Base-by-base conservation (phyloP, 2,113 vertebrate genomes). In the Forbesichthys agassizii region DNA sequence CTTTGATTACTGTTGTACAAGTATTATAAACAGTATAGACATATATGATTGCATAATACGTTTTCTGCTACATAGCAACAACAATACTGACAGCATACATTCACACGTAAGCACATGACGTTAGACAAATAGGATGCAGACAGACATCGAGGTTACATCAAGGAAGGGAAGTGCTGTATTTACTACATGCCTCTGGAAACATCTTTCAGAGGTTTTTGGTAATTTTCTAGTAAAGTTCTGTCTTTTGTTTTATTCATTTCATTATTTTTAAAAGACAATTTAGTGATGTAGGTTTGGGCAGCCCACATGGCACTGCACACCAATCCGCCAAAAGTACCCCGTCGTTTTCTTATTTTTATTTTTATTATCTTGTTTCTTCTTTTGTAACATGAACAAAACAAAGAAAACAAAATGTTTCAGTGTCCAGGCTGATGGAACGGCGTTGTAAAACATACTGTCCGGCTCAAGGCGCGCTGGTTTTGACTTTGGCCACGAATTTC, bases 401-500 rank as follows among this genome's bases (percentile, higher is more conserved):
- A 27, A 27, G 27, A 27, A 27, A 70, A 73, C 56, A 42, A 48
- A 51, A 67, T 66, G 33, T 42, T 42, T 42, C 36, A 42, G 36
- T 42, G 5, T 42, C 36, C 36, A 42, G 7, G 36, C 36, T 42
- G 36, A 42, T 42, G 36, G 36, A 42, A 42, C 3, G 36, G 36
- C 5, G 7, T 42, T 42, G 36, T 42, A 8, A 8, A 42, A 42
- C 36, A 42, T 42, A 6, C 4, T 6, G 4, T 42, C 36, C 36
- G 36, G 7, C 36, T 42, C 36, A 96, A 0, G 89, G 92, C 62
- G 91, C 89, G 78, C 67, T 79, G 88, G 14, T 91, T 86, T 98
- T 98, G 71, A 96, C 92, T 93, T 98, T 97, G 84, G 95, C 92
- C 12, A 95, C 92, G 66, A 96, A 94, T 84, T 98, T 98, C 86